Conservation (phyloP, 2,797 vertebrate species). For the Uromys caudimaculatus region DNA sequence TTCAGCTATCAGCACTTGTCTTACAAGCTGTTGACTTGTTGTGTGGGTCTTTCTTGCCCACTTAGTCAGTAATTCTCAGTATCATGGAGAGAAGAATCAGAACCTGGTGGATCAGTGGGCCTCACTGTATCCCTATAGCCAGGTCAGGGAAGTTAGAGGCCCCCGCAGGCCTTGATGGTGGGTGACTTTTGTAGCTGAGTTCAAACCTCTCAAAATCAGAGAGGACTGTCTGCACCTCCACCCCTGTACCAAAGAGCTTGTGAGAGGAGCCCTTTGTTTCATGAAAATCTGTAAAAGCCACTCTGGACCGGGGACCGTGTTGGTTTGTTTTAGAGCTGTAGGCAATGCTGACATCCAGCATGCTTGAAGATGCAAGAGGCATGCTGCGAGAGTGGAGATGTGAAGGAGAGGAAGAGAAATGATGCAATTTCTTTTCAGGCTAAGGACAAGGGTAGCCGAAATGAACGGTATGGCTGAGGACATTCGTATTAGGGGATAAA, state of each 20-base stretch:
- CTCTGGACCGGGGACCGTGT: neutral
- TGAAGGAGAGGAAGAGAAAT: constrained; percentile 84
- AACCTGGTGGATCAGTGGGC: too few species aligned
- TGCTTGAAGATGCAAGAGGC: constrained; percentile 77
- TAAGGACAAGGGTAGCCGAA: constrained; percentile 86
- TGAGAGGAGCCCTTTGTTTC: neutral
- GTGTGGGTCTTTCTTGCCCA: neutral
- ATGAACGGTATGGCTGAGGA: constrained; percentile 82
- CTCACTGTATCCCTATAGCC: neutral
- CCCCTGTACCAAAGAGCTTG: neutral
- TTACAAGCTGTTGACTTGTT: neutral
- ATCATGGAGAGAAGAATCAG: neutral
- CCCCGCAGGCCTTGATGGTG: neutral
- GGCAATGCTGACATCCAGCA: constrained; percentile 58
- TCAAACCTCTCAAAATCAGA: neutral
- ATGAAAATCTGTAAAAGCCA: neutral
- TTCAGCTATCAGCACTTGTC: neutral
- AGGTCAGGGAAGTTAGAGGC: neutral
- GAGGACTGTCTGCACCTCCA: neutral
- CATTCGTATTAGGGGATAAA: constrained; percentile 85
- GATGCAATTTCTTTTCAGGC: constrained; percentile 85
- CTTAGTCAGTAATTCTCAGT: neutral
- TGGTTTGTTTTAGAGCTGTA: neutral
- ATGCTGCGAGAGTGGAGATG: constrained; percentile 73
- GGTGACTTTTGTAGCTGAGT: neutral